Evolutionary conservation across 2,797 vertebrate genomes (phyloP).

Genomic region (Dermochelys coriacea): DNA sequence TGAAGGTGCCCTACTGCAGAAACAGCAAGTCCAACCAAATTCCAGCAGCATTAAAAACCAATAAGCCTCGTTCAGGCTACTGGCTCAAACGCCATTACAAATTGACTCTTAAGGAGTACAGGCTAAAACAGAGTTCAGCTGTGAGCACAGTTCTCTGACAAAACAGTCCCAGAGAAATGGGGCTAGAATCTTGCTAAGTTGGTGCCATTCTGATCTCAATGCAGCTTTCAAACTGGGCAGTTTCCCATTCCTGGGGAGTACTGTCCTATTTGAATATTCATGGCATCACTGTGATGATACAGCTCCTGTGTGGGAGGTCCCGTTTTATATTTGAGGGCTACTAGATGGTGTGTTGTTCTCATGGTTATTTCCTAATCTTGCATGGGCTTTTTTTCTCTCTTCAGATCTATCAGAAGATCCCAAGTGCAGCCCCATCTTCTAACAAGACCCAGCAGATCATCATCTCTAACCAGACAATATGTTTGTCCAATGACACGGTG

Average conservation of each 20-base stretch:
- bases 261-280: not conserved
- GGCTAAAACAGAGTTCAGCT: no score
- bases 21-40: no score
- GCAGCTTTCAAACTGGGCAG: not conserved
- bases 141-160: no score
- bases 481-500: conserved; percentile 80
- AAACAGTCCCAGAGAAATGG: no score
- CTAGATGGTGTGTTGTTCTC: not conserved
- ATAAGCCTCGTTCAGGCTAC: no score
- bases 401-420: conserved; percentile 94
- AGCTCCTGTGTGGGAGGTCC: not conserved
- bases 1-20: no score
- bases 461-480: conserved; percentile 84
- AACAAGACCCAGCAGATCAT: conserved; percentile 87
- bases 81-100: no score
- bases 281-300: no score
- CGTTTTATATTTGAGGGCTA: not conserved
- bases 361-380: not conserved
- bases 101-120: no score
- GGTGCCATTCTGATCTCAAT: not conserved
- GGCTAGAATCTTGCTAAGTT: not conserved
- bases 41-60: no score
- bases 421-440: conserved; percentile 86
- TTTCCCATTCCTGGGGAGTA: not conserved
- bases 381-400: accelerated